Base-by-base conservation (phyloP, 2,113 vertebrate species). In the Tragelaphus imberbis region DNA sequence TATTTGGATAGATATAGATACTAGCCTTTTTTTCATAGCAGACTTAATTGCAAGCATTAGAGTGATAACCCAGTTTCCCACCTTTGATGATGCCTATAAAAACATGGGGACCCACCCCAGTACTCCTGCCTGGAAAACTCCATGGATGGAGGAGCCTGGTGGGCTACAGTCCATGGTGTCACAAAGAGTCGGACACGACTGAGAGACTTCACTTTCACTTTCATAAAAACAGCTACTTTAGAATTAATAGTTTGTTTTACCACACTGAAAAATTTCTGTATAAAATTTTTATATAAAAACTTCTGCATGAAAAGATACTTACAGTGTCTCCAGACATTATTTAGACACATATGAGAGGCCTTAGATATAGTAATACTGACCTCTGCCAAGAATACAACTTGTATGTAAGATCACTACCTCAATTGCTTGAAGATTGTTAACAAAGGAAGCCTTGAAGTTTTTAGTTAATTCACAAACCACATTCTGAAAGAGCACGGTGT, bases 111-210 rank as follows among this genome's bases (percentile, higher is more conserved):
- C 61, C 28, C 61, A 63, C 61, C 15, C 61, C 61, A 63, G 61
- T 30, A 33, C 28, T 63, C 61, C 15, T 63, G 28, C 61, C 61
- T 30, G 61, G 61, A 63, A 12, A 63, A 61, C 2, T 6, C 2
- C 6, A 30, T 63, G 28, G 61, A 30, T 0, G 2, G 61, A 63
- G 6, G 6, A 63, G 13, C 2, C 3, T 63, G 61, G 61, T 63
- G 15, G 61, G 28, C 61, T 7, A 63, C 13, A 63, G 61, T 63
- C 61, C 61, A 7, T 7, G 6, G 1, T 2, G 28, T 63, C 0
- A 1, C 28, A 63, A 63, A 63, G 28, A 63, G 14, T 30, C 1
- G 0, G 61, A 63, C 61, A 7, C 0, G 1, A 30, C 61, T 63
- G 61, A 63, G 59, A 0, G 28, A 30, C 59, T 63, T 63, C 12